Conservation (phyloP, 2,113 vertebrate species). For the Onychostruthus taczanowskii region DNA sequence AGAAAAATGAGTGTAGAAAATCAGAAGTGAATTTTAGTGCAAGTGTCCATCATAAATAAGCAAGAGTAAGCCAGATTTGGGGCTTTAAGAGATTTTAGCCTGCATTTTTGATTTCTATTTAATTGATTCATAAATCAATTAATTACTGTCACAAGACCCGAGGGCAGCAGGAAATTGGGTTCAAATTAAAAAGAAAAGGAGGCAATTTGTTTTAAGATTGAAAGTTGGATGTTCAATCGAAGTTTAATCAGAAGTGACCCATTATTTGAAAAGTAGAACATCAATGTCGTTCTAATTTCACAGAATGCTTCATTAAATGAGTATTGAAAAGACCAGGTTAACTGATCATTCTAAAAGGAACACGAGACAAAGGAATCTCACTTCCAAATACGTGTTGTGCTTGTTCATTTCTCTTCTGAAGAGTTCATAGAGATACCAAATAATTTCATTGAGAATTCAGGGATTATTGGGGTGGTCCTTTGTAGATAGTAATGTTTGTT, state of each 20-base stretch:
- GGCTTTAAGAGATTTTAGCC: neutral
- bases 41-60: conserved; percentile 33
- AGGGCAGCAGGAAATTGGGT: conserved; percentile 63
- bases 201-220: conserved; percentile 71
- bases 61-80: neutral
- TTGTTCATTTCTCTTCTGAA: neutral
- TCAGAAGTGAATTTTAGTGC: conserved; percentile 31
- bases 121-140: conserved; percentile 73
- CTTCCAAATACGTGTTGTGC: neutral
- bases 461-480: neutral
- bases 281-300: conserved; percentile 69
- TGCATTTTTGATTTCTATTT: conserved; percentile 33
- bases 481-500: neutral
- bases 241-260: conserved; percentile 74
- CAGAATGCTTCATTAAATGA: conserved; percentile 59
- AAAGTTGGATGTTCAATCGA: conserved; percentile 69
- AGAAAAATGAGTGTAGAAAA: conserved; percentile 20
- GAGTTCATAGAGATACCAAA: neutral
- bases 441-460: neutral
- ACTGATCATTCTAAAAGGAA: conserved; percentile 22
- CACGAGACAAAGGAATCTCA: neutral
- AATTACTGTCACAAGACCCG: conserved; percentile 61
- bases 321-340: conserved; percentile 13
- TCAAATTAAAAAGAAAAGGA: conserved; percentile 70
- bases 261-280: conserved; percentile 68